Percentiles rank a stretch among this genome's conserved stretches.
These are phyloP conservation scores for Pontoporia blainvillei DNA, from an alignment of 2,113 vertebrate species.

Conservation along the genomic window DNA sequence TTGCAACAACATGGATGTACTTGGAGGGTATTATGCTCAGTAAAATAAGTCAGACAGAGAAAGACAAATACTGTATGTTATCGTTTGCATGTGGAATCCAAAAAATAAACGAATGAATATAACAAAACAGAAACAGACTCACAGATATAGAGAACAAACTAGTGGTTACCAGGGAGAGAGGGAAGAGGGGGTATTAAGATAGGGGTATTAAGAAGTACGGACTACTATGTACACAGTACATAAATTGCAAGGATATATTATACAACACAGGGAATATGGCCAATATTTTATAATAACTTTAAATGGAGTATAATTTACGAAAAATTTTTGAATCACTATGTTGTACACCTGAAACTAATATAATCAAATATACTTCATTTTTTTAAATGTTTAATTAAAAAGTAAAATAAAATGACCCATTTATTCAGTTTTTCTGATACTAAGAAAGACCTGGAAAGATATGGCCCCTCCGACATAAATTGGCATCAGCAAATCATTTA, in stretches of 20 bases:
- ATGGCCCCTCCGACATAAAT: background rate
- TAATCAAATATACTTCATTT: background rate
- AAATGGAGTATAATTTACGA: background rate
- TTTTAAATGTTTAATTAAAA: background rate
- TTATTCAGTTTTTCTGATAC: conserved; percentile 10
- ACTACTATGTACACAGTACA: background rate
- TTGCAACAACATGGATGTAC: background rate
- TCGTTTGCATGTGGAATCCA: background rate
- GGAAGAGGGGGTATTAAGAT: background rate
- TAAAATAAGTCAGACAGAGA: background rate
- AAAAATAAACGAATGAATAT: background rate
- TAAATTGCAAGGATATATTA: background rate
- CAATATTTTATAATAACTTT: background rate
- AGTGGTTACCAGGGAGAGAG: background rate
- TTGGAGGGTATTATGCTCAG: background rate
- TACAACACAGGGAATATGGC: background rate
- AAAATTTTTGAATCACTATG: background rate
- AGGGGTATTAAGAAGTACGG: background rate
- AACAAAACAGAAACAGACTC: background rate
- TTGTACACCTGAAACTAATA: background rate
- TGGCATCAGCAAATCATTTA: background rate
- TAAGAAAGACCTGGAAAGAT: conserved; percentile 19
- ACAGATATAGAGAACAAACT: background rate
- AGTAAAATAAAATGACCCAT: background rate
- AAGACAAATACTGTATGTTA: background rate